Percentiles rank a stretch among this genome's conserved stretches.
Evolutionary conservation across 2,888 invertebrate genomes (phyloP).

Genomic region (Leptinotarsa rubiginosa): DNA sequence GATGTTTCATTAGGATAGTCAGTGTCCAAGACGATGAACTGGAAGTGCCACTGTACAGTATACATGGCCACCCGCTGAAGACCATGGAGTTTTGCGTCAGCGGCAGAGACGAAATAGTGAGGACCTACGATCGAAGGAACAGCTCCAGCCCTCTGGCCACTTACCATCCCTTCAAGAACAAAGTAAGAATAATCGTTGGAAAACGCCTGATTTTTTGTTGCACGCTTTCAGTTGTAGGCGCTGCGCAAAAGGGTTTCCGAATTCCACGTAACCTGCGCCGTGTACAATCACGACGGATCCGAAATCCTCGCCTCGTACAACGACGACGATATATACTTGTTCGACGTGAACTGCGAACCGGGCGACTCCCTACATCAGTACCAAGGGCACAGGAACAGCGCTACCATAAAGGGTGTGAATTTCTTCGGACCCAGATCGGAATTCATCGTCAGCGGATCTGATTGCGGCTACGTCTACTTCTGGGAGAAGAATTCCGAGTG

Average conservation of each 20-base stretch:
- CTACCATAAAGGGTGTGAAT: conserved; percentile 81
- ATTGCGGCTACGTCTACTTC: conserved; percentile 88
- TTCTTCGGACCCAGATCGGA: conserved; percentile 94
- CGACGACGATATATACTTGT: conserved; percentile 92
- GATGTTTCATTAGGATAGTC: conserved; percentile 66
- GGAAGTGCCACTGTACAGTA: conserved; percentile 86
- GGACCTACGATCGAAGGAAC: conserved; percentile 77
- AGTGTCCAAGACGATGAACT: conserved; percentile 70
- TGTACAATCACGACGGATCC: conserved; percentile 91
- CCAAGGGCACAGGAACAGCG: conserved; percentile 69
- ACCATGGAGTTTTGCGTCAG: conserved; percentile 84
- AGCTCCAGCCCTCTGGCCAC: conserved; percentile 52
- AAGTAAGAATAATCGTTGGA: conserved; percentile 41
- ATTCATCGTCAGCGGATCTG: conserved; percentile 92
- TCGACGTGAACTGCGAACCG: conserved; percentile 72
- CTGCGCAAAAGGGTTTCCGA: conserved; percentile 24
- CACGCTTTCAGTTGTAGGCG: conserved; percentile 9
- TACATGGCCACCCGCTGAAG: conserved; percentile 85
- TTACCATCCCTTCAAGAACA: conserved; percentile 57
- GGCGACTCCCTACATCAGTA: conserved; percentile 71
- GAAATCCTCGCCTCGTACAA: conserved; percentile 95
- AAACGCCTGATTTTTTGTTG: background rate
- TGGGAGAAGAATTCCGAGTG: conserved; percentile 92
- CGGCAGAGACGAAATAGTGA: conserved; percentile 83
- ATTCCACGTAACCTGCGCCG: conserved; percentile 85